Evolutionary conservation across 2,888 invertebrate species (phyloP), one percentile per base, ranked within the genome.

Genomic region (Drymonia ruficornis): DNA sequence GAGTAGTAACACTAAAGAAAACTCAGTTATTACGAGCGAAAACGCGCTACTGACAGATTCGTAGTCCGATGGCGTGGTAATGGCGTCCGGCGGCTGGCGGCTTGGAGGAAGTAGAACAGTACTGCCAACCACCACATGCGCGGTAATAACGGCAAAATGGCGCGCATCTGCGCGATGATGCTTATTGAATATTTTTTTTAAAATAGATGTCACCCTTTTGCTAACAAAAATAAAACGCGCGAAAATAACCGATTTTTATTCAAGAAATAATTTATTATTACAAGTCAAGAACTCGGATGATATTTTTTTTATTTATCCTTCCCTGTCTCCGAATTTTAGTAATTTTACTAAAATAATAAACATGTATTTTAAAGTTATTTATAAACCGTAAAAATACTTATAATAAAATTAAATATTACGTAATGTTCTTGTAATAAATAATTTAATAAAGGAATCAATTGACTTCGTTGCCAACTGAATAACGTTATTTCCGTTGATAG

Each of bases 51-150:
- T 90, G 89, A 89, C 91, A 91, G 86, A 78, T 83, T 80, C 69
- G 62, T 58, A 76, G 78, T 84, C 78, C 87, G 84, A 81, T 91
- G 81, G 91, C 91, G 91, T 91, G 91, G 90, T 90, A 92, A 91
- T 91, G 92, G 91, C 91, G 91, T 82, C 89, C 79, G 83, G 69
- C 72, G 75, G 81, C 15, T 28, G 23, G 44, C 74, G 81, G 91
- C 91, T 90, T 90, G 87, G 84, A 86, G 87, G 89, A 89, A 87
- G 81, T 75, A 77, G 76, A 61, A 71, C 91, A 86, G 83, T 81
- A 78, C 81, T 86, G 78, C 91, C 91, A 91, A 91, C 91, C 91
- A 91, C 91, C 87, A 69, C 70, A 77, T 85, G 86, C 87, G 87
- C 85, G 74, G 64, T 66, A 76, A 67, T 67, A 77, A 73, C 78